phyloP scores from a whole-genome alignment of 2,113 vertebrate species.

The Micronisus gabar region DNA sequence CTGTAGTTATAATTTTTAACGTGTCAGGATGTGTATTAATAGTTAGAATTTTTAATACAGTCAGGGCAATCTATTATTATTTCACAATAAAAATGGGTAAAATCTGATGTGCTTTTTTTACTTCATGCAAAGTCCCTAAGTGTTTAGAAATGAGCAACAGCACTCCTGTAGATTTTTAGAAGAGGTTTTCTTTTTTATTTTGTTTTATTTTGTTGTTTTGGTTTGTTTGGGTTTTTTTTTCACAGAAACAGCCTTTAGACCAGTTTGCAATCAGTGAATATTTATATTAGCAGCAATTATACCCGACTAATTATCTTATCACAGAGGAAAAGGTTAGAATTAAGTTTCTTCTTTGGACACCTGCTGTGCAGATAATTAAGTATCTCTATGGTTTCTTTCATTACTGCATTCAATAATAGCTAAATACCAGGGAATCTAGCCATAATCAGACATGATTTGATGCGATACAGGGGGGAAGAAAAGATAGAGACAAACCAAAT shows the following conservation, averaged over 20 bases:
- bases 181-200: not conserved
- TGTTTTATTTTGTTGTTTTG: not conserved
- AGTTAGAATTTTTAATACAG: not conserved
- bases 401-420: slow-evolving; percentile 78
- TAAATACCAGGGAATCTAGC: slow-evolving; percentile 74
- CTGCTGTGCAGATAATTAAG: slow-evolving; percentile 80
- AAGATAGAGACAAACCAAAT: slow-evolving; percentile 37
- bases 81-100: slow-evolving; percentile 20
- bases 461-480: slow-evolving; percentile 16
- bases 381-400: slow-evolving; percentile 76
- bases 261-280: slow-evolving; percentile 76
- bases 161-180: slow-evolving; percentile 19
- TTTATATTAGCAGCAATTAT: slow-evolving; percentile 79
- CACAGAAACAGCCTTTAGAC: slow-evolving; percentile 55
- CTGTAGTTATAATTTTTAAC: not conserved
- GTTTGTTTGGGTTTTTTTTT: not conserved
- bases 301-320: slow-evolving; percentile 79
- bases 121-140: slow-evolving; percentile 10
- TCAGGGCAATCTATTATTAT: not conserved
- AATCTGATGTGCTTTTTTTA: slow-evolving; percentile 10
- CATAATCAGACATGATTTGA: slow-evolving; percentile 77
- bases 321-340: slow-evolving; percentile 77
- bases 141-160: slow-evolving; percentile 59
- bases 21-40: not conserved
- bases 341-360: slow-evolving; percentile 74